Base-by-base conservation (phyloP, 2,888 invertebrate genomes). In the Philereme transversata region DNA sequence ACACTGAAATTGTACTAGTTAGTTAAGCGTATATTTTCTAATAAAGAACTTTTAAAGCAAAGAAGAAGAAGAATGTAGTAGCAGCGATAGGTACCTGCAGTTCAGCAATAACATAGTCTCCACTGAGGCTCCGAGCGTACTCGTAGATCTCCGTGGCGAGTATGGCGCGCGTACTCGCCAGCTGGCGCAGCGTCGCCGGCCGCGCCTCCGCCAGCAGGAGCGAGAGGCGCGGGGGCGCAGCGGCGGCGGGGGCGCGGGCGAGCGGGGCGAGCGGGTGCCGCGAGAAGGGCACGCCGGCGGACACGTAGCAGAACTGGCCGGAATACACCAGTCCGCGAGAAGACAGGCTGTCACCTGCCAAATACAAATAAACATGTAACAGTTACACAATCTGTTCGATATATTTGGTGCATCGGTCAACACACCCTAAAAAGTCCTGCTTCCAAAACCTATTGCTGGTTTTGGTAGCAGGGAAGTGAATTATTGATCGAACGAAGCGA, bases 61-160 rank as follows among this genome's bases (percentile, higher is more conserved):
- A n/a, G n/a, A n/a, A n/a, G n/a, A n/a, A n/a, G n/a, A n/a, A n/a
- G n/a, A n/a, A n/a, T 34, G 22, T 3, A 22, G 22, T 22, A 22
- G 22, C 22, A 22, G 22, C 22, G 22, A 22, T 22, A 22, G 7
- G 5, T 75, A 96, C 96, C 94, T 96, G 96, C 75, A 97, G 94
- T 76, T 96, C 95, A 0, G 94, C 92, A 61, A 98, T 93, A 49
- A 94, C 93, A 81, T 95, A 97, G 56, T 94, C 93, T 33, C 95
- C 94, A 78, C 96, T 96, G 52, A 99, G 93, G 62, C 96, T 95
- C 68, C 96, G 94, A 4, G 98, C 98, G 84, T 98, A 99, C 87
- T 99, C 99, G 85, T 98, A 99, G 63, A 99, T 96, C 90, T 99
- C 98, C 0, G 99, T 99, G 88, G 98, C 96, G 91, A 98, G 97